Evolutionary conservation across 2,113 vertebrate genomes (phyloP), one percentile per base, ranked within the genome.

Genomic region (Lophotis ruficrista): DNA sequence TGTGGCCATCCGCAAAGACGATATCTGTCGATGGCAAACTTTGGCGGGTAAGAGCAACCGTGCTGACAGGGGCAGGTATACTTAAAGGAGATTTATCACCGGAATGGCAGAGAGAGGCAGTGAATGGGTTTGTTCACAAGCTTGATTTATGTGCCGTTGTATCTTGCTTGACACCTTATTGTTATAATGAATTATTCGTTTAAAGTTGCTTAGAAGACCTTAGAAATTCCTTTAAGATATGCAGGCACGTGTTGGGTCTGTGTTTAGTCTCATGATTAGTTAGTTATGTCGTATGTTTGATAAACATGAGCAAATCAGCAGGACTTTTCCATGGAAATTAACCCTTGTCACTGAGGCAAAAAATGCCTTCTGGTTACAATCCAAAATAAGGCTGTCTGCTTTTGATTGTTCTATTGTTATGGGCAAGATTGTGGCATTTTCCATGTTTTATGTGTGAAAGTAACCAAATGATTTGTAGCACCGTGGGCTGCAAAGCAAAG

Each of bases 121-220:
- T 28, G 51, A 69, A 81, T 56, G 48, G n/a, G 43, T 83, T 95
- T 79, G 47, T 93, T 91, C 62, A 72, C 28, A 58, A 77, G 41
- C 28, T 76, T 93, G 88, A 94, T 96, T 93, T 92, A 93, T 91
- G 65, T 79, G 48, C 33, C 30, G 31, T 45, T 83, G 57, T 94
- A 60, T 80, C 65, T 89, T 79, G 28, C 73, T 90, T 91, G 77
- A 50, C 77, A 93, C 41, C 41, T 89, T 77, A n/a, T 54, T 94
- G 37, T 53, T 92, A 7, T 58, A 93, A 85, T 73, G 31, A 82
- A 85, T 91, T 95, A 58, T 58, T 94, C 28, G 31, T 65, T 72
- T 37, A 31, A 76, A 77, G 58, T 60, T 89, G 50, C n/a, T 76
- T 76, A 31, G 41, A 89, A 71, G n/a, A 45, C 78, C 45, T 92